Evolutionary conservation across 2,888 invertebrate genomes (phyloP), one percentile per base, ranked within the genome.

Genomic region (Leptura quadrifasciata): DNA sequence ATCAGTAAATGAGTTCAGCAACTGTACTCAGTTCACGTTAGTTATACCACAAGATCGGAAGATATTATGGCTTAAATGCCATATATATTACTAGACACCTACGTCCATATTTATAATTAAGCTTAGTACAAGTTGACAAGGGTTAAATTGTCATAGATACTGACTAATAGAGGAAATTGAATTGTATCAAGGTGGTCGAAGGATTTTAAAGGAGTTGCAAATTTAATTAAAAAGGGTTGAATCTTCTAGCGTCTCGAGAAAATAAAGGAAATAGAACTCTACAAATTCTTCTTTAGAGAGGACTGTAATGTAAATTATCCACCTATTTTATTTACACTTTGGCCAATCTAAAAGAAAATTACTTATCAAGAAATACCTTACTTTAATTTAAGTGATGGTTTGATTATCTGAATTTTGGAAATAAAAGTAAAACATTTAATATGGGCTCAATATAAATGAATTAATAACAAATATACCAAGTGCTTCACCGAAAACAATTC

Each of bases 151-250:
- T 63, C 18, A 63, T 39, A 63, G 47, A 63, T 63, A 39, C 63
- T 39, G 63, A 35, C 63, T 63, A 63, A 63, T 39, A 39, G 35
- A 20, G 63, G 63, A 63, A 63, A 39, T 20, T 35, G 35, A 47
- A 63, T 39, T 63, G 39, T 20, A 39, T 35, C 2, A 15, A 63
- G 20, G 35, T 35, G 39, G 20, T 54, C 35, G 52, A 39, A n/a
- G 8, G 47, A 21, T 52, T 52, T 24, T 47, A 47, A 9, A 27
- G 61, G 61, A 17, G 24, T 12, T 47, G 52, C 24, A 65, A 65
- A 65, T 52, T 24, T 47, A 21, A 65, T 52, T 47, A 54, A 65
- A 65, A 65, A 65, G 65, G 65, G 65, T 65, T 65, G 54, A 65
- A 65, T 27, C n/a, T 52, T 52, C 63, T 17, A 47, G 47, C n/a